Base-by-base conservation (phyloP, 2,797 vertebrate species). In the Rhodeus uyekii region DNA sequence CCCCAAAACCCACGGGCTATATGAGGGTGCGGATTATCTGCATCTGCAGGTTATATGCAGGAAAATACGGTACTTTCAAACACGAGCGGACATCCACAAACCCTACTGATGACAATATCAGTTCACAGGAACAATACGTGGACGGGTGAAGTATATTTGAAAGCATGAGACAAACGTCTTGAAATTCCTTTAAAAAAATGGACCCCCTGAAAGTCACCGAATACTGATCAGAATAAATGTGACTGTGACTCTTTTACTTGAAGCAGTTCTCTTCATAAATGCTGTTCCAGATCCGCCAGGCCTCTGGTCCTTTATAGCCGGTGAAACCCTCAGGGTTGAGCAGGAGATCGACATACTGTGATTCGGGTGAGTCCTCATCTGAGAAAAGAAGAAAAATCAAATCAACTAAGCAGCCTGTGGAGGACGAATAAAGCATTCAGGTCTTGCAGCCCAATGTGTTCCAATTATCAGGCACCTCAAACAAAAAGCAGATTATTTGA, bases 261-360 rank as follows among this genome's bases (percentile, higher is more conserved):
- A 99, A 99, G 89, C 97, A 99, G 94, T 99, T 99, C 87, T 99
- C 97, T 87, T 98, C 97, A 0, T 98, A 99, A 89, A 99, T 98
- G 95, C 96, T 98, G 92, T 97, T 98, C 97, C 97, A 99, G 78
- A 99, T 96, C 91, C 94, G 92, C 97, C 97, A 97, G 2, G 96
- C 96, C 76, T 96, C 96, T 0, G 95, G 90, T 19, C 97, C 97
- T 87, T 94, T 97, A 89, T 98, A 99, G 82, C 97, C 96, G 0
- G 97, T 99, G 91, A 95, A 99, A 10, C 97, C 95, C 86, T 99
- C 97, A 0, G 97, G 97, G 91, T 99, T 99, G 88, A 98, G 92
- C 91, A 97, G 90, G 81, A 99, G 95, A 90, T 99, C 97, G 8
- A 99, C 97, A 8, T 98, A 96, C 86, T 97, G 95, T 0, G 95